Evolutionary conservation across 2,113 vertebrate species (phyloP), one percentile per base, ranked within the genome.

Genomic region (Notothenia coriiceps): DNA sequence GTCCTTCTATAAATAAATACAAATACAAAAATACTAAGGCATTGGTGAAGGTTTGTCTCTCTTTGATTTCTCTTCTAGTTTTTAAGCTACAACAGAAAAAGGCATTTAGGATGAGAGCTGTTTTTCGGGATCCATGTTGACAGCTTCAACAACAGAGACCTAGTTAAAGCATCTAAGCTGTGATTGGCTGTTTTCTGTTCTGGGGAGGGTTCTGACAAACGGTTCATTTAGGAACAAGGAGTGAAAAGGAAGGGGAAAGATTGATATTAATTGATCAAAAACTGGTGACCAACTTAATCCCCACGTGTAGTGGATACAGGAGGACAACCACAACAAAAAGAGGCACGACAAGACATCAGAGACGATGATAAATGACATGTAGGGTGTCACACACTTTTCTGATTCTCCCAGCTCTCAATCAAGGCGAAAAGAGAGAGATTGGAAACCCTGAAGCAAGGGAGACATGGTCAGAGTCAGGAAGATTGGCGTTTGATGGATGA

Each of bases 391-490:
- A 13, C 68, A 74, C 67, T 74, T 46, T 33, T 55, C 5, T 10
- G 57, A 82, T 77, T 55, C 51, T 68, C 75, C 44, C 4, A 75
- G 70, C 70, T 73, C 78, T 83, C 86, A 79, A 74, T 82, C 75
- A 82, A 64, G 64, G 29, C 43, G 33, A 63, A 11, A 61, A 80
- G 70, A 11, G 50, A 50, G 54, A 65, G 77, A 82, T 77, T 52
- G 63, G 70, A 85, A 80, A 79, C 35, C 15, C 70, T 64, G 60
- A 75, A 88, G 89, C 80, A 80, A 59, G 67, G 20, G 10, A 85
- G 79, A 70, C 8, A 11, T 1, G 69, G 80, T 17, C n/a, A 1
- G 35, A 47, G 79, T 78, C 59, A 65, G 57, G 33, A 43, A 56
- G 43, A 46, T 40, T 35, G 73, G 61, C 72, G 74, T 47, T 50